Evolutionary conservation across 30 jellyfish, hydroid and myxozoan genomes (phyloP), one percentile per base, ranked within the genome.

Genomic region (Aurelia aurita complex sp. Pacific): DNA sequence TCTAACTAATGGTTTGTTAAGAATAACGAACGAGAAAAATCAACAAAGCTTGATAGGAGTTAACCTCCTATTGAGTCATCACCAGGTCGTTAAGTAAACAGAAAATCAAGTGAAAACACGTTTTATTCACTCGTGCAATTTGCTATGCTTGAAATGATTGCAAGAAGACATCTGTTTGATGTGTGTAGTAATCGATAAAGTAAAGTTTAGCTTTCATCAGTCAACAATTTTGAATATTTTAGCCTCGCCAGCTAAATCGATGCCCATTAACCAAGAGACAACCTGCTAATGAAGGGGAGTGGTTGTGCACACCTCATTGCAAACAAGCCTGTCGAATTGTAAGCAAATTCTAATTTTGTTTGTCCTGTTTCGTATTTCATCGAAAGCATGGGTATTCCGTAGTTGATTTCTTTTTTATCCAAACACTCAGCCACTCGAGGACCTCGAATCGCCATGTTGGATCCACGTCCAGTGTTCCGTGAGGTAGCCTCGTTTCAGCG

Each of bases 71-170:
- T 79, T 50, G 52, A 46, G 59, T 33, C 73, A 23, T 11, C 15
- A 36, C 35, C 89, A 35, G 89, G 89, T 79, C 63, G 89, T 52
- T 79, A 65, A 23, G 67, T 59, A 79, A 79, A 79, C 89, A 55
- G 63, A 12, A 19, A 38, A 46, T 46, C 64, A 29, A 79, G 67
- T 57, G 52, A 65, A n/a, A 57, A 73, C 78, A 67, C 77, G 43
- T 67, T 55, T 77, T 77, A 79, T 34, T 65, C 73, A 79, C 35
- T 33, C 55, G 69, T 12, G 32, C 42, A n/a, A 55, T 68, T 38
- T 46, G 42, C 35, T 6, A n/a, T 36, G 80, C 73, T 29, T 46
- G 57, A 23, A 75, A 12, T 19, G 53, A 64, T 46, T 42, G 89
- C 40, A 14, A 42, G 52, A 23, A 79, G 36, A 64, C 89, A 19